Evolutionary conservation across 2,113 vertebrate species (phyloP), one percentile per base, ranked within the genome.

Genomic region (Andinoacara biseriatus): DNA sequence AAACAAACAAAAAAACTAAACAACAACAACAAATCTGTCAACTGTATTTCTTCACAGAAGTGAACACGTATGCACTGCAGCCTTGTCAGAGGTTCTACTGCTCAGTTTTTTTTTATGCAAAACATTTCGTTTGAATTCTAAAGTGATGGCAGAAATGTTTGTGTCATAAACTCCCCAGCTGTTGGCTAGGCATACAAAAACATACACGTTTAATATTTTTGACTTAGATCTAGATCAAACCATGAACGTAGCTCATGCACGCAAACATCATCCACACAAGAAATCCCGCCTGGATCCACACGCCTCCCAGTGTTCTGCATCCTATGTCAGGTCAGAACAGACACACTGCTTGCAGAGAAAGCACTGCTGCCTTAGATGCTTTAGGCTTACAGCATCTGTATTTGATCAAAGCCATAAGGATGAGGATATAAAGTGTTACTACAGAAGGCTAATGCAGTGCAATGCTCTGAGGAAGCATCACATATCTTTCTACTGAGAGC

Each of bases 391-490:
- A 22, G 65, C 14, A 31, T 54, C 43, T 46, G 26, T 17, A 65
- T 82, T 79, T 31, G 59, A 31, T 77, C 62, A 59, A 79, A 80
- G 67, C 29, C 58, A 2, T 29, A 26, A 52, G 46, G 56, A 61
- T 57, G 56, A 35, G 60, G 43, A 38, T 67, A 33, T 40, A n/a
- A 67, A 17, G 76, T 46, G 81, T 80, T 72, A 33, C 33, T 76
- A 35, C 14, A 20, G 60, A 54, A 43, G 62, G 61, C 26, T 78
- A 59, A 74, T 82, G 78, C 65, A 60, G 26, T 54, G 38, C 15
- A 63, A 38, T 17, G 26, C 58, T 74, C 74, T 22, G 76, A 65
- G 62, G 60, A 52, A 76, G 54, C 20, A n/a, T 83, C 69, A 26
- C 3, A 20, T 49, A 81, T 60, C 56, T 8, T 31, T 59, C 49